phyloP scores from a whole-genome alignment of 2,113 vertebrate genomes.

The Gasterosteus aculeatus region DNA sequence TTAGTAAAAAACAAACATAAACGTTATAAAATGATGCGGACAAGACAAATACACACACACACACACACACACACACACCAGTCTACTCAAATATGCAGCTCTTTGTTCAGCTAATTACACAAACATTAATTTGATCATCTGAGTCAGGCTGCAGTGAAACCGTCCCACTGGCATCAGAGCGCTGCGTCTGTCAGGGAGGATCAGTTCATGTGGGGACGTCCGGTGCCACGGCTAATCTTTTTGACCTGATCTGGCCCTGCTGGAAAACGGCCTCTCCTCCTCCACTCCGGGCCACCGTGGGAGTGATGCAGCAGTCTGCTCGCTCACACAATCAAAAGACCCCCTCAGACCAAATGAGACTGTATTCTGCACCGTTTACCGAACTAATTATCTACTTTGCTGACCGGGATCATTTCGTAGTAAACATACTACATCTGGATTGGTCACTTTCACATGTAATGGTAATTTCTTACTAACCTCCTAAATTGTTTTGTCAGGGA shows the following conservation, averaged over 20 bases:
- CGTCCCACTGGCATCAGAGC: constrained; percentile 46
- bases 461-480: not conserved
- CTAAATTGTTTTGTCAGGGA: not conserved
- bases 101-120: constrained; percentile 46
- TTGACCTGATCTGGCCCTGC: constrained; percentile 72
- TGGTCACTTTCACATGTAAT: not conserved
- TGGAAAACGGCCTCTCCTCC: constrained; percentile 63
- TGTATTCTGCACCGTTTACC: not conserved
- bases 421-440: not conserved
- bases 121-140: constrained; percentile 38
- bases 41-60: not conserved
- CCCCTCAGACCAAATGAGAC: constrained; percentile 7
- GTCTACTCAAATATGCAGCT: constrained; percentile 33
- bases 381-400: not conserved
- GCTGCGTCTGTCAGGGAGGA: constrained; percentile 50
- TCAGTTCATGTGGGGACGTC: constrained; percentile 77
- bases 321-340: constrained; percentile 27
- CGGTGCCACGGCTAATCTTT: constrained; percentile 72
- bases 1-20: not conserved
- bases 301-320: constrained; percentile 52
- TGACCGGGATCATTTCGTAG: not conserved
- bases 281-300: constrained; percentile 49
- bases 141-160: constrained; percentile 18
- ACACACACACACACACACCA: not conserved
- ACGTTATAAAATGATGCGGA: not conserved